Conservation (phyloP, 2,888 invertebrate species). For the Platycheirus rosarum region DNA sequence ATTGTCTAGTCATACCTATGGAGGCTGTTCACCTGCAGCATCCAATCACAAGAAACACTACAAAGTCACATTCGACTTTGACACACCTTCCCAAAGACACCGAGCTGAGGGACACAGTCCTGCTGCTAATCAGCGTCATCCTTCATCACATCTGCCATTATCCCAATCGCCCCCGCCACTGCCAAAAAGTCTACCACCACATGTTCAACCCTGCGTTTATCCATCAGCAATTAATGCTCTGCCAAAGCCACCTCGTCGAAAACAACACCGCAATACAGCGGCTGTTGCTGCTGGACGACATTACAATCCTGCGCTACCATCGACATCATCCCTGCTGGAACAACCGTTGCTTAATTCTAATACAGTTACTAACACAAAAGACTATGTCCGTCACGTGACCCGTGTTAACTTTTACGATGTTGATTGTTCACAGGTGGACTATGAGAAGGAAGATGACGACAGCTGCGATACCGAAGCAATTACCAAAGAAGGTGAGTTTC, state of each 20-base stretch:
- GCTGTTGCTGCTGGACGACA: slow-evolving; percentile 44
- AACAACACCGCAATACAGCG: slow-evolving; percentile 60
- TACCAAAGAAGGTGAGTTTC: slow-evolving; percentile 91
- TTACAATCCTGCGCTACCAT: slow-evolving; percentile 43
- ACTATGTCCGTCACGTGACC: slow-evolving; percentile 83
- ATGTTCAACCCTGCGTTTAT: slow-evolving; percentile 68
- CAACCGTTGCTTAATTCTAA: slow-evolving; percentile 73
- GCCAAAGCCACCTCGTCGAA: slow-evolving; percentile 80
- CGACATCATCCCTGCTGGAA: slow-evolving; percentile 62
- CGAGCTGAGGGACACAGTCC: slow-evolving; percentile 32
- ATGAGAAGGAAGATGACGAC: slow-evolving; percentile 84
- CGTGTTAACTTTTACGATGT: slow-evolving; percentile 83
- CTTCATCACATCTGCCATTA: slow-evolving; percentile 64
- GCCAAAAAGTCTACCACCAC: slow-evolving; percentile 76
- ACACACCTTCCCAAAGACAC: slow-evolving; percentile 37
- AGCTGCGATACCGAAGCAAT: slow-evolving; percentile 91
- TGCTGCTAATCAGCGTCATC: slow-evolving; percentile 45
- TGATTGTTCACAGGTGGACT: slow-evolving; percentile 84
- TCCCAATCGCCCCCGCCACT: slow-evolving; percentile 75
- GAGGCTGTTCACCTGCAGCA: slow-evolving; percentile 16
- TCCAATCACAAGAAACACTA: slow-evolving; percentile 50
- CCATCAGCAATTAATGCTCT: slow-evolving; percentile 77
- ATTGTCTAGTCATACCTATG: slow-evolving; percentile 59
- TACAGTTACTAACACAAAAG: slow-evolving; percentile 77
- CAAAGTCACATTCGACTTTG: slow-evolving; percentile 75